Conservation (phyloP, 1,140 invertebrate genomes). For the Globodera rostochiensis region DNA sequence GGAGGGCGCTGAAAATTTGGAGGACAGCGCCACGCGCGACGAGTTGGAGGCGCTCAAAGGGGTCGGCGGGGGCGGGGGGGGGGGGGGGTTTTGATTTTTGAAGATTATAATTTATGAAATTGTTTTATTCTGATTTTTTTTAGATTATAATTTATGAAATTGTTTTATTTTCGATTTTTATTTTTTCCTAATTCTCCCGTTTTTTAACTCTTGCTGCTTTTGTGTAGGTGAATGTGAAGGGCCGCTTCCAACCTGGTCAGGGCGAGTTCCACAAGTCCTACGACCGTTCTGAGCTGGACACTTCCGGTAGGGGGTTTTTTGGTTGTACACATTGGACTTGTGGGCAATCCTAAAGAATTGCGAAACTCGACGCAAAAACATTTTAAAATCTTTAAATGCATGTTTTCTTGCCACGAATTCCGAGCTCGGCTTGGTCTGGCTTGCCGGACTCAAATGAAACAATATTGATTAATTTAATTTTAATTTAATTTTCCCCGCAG, state of each 20-base stretch:
- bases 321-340: too few relatives aligned
- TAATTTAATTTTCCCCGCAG: not conserved
- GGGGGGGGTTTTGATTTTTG: too few relatives aligned
- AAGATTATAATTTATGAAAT: too few relatives aligned
- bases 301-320: slow-evolving; percentile 30
- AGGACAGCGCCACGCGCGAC: slow-evolving; percentile 51
- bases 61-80: not conserved
- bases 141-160: too few relatives aligned
- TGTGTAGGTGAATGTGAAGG: slow-evolving; percentile 29
- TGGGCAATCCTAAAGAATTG: too few relatives aligned
- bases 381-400: too few relatives aligned
- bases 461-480: slow-evolving; percentile 4
- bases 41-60: slow-evolving; percentile 60
- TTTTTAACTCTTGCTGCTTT: not conserved
- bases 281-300: slow-evolving; percentile 50
- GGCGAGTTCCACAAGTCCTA: slow-evolving; percentile 46
- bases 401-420: too few relatives aligned
- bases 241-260: slow-evolving; percentile 15
- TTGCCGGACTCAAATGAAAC: too few relatives aligned
- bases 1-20: slow-evolving; percentile 53
- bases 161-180: not conserved
- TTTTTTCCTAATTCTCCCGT: not conserved
- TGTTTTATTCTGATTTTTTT: not conserved
- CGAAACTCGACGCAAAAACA: too few relatives aligned
- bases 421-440: too few relatives aligned